A percentile compares a stretch with the other conserved stretches of the same genome.
These are phyloP conservation scores for Sphinx pinastri DNA, from an alignment of 2,888 invertebrate genomes.

Conservation along the genomic window DNA sequence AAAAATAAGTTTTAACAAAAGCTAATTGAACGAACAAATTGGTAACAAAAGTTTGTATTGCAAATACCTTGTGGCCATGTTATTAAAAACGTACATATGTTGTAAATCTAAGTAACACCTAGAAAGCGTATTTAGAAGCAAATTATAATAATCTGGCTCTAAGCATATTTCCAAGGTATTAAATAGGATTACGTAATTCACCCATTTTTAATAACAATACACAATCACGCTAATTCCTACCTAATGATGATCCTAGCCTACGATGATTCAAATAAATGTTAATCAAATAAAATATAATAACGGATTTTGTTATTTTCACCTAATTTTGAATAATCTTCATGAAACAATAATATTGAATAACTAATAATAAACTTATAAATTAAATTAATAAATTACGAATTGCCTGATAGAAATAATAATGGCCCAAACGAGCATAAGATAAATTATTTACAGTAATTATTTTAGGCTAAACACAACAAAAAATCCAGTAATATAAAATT, in stretches of 20 bases:
- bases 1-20: not conserved
- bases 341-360: not conserved
- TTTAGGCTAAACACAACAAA: constrained; percentile 21
- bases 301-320: not conserved
- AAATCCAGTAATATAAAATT: constrained; percentile 30
- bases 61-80: not conserved
- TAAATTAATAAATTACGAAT: too few relatives aligned
- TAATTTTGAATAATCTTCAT: not conserved
- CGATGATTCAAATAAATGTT: not conserved
- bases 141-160: not conserved
- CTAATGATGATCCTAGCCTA: constrained; percentile 19
- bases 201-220: not conserved
- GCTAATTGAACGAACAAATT: not conserved
- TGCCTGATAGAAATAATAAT: not conserved
- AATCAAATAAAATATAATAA: not conserved
- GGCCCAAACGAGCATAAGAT: not conserved
- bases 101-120: not conserved
- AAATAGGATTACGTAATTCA: not conserved
- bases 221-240: not conserved
- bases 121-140: not conserved
- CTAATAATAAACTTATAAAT: not conserved
- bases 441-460: constrained; percentile 6
- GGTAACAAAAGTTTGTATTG: not conserved
- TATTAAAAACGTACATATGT: not conserved
- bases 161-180: not conserved